Percentiles rank a stretch among this genome's conserved stretches.
Evolutionary conservation across 2,113 vertebrate species (phyloP).

Genomic region (Petrocephalus zakoni): DNA sequence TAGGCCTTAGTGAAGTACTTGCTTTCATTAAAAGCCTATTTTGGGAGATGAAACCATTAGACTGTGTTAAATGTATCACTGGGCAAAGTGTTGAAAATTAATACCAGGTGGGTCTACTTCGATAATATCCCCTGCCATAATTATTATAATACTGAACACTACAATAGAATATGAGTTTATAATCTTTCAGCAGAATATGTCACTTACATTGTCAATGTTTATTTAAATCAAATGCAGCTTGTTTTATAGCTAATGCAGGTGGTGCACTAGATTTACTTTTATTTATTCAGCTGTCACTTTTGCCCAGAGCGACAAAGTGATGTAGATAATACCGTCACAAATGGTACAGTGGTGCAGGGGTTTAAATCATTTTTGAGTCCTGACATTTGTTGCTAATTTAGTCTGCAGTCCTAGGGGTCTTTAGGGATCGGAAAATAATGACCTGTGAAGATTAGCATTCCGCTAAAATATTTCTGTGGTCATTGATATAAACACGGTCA

Average conservation of each 20-base stretch:
- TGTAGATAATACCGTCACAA: background rate
- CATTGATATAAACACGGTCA: background rate
- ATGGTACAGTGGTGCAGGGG: background rate
- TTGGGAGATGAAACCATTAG: background rate
- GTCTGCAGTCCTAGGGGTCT: background rate
- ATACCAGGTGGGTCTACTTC: background rate
- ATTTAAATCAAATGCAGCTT: background rate
- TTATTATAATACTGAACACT: background rate
- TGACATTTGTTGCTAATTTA: conserved; percentile 7
- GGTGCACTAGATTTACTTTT: background rate
- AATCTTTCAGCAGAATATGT: background rate
- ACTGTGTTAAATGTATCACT: background rate
- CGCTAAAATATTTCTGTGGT: background rate
- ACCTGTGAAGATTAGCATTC: background rate
- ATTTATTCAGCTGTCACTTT: background rate
- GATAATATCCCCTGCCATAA: background rate
- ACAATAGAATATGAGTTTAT: background rate
- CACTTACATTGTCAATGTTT: background rate
- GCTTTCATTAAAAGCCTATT: background rate
- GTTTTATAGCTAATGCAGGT: background rate
- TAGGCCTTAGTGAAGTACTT: background rate
- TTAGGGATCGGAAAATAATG: background rate
- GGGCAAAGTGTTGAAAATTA: conserved; percentile 4
- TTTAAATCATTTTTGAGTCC: background rate
- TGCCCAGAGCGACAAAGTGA: background rate